Percentiles rank a stretch among this genome's conserved stretches.
phyloP scores from a whole-genome alignment of 2,797 vertebrate species.

The Paramormyrops hopkinsi region DNA sequence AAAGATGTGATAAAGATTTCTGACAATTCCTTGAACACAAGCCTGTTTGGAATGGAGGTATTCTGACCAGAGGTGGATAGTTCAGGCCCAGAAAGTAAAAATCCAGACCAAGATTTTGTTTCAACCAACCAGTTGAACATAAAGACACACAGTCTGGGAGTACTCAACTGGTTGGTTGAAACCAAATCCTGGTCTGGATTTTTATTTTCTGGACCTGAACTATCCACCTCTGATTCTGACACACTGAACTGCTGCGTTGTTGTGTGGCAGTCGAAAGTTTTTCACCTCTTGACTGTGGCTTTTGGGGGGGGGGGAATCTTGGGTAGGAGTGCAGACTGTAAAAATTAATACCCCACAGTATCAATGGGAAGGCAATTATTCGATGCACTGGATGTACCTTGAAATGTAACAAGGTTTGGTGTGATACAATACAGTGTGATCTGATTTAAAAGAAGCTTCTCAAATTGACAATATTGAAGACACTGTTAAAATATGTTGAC shows the following conservation, averaged over 20 bases:
- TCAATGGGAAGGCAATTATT: background rate
- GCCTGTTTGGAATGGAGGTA: background rate
- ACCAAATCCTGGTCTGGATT: background rate
- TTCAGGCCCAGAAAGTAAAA: background rate
- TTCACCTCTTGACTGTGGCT: background rate
- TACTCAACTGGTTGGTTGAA: background rate
- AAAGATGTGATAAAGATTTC: background rate
- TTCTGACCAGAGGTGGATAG: background rate
- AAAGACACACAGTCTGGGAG: background rate
- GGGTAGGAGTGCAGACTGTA: background rate
- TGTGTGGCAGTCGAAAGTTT: background rate
- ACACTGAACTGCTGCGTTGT: background rate
- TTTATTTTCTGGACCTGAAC: background rate
- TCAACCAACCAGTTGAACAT: background rate
- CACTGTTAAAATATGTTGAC: background rate
- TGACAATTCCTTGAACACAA: background rate
- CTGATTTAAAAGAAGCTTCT: background rate
- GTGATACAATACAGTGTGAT: background rate
- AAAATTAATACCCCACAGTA: background rate
- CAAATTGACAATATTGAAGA: slow-evolving; percentile 6
- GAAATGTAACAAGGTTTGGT: background rate
- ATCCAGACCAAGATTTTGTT: background rate
- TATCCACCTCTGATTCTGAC: background rate
- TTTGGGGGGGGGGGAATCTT: background rate
- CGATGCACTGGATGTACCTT: background rate